Conservation (phyloP, 2,888 invertebrate species). For the Orgyia antiqua region DNA sequence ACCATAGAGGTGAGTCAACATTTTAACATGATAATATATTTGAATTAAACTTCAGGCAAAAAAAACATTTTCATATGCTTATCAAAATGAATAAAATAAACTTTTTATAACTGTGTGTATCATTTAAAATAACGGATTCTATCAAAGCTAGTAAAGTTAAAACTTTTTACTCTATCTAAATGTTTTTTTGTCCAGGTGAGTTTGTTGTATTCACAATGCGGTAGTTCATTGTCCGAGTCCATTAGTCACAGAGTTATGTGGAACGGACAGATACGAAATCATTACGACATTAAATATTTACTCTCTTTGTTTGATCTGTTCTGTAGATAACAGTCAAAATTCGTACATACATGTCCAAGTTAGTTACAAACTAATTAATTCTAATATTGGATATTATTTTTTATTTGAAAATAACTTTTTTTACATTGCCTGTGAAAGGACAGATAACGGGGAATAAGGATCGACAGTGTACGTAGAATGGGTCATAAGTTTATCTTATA, state of each 20-base stretch:
- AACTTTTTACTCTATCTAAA: constrained; percentile 1
- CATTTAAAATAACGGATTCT: too few relatives aligned
- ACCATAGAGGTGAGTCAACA: constrained; percentile 78
- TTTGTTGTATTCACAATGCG: constrained; percentile 11
- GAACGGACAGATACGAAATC: constrained; percentile 24
- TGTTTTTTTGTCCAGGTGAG: constrained; percentile 18
- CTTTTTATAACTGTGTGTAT: too few relatives aligned
- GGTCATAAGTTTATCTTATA: too few relatives aligned
- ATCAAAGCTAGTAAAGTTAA: not conserved
- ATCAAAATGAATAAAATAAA: too few relatives aligned
- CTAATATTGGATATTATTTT: too few relatives aligned
- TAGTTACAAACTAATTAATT: not conserved
- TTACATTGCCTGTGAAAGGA: too few relatives aligned
- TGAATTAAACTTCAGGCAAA: too few relatives aligned
- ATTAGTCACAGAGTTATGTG: constrained; percentile 33
- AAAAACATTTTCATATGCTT: too few relatives aligned
- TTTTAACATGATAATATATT: too few relatives aligned
- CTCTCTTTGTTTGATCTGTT: constrained; percentile 11
- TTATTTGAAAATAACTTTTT: too few relatives aligned
- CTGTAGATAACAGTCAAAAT: constrained; percentile 10
- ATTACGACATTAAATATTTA: constrained; percentile 35
- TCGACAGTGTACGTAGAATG: too few relatives aligned
- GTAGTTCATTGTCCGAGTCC: constrained; percentile 31
- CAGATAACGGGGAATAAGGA: too few relatives aligned
- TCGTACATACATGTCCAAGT: constrained; percentile 6